A percentile compares a stretch with the other conserved stretches of the same genome.
These are phyloP conservation scores for Xenentodon cancila DNA, from an alignment of 2,797 vertebrate genomes.

Conservation along the genomic window DNA sequence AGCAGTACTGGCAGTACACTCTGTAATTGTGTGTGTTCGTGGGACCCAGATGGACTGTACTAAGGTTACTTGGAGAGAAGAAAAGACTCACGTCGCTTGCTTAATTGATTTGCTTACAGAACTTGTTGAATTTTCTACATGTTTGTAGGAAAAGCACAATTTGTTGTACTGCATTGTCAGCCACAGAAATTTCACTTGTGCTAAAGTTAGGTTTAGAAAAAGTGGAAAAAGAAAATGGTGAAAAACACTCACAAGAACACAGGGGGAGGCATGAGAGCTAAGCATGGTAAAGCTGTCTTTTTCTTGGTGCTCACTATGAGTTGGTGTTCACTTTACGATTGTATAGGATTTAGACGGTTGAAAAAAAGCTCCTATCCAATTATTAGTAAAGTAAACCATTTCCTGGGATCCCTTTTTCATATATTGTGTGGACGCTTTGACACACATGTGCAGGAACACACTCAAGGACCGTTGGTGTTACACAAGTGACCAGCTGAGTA, in stretches of 20 bases:
- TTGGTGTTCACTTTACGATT: conserved; percentile 1
- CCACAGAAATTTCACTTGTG: conserved; percentile 34
- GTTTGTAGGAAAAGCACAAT: conserved; percentile 42
- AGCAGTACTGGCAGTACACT: conserved; percentile 74
- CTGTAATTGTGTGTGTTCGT: conserved; percentile 52
- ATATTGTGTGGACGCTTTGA: conserved; percentile 18
- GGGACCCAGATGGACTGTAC: conserved; percentile 73
- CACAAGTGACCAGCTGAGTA: conserved; percentile 66
- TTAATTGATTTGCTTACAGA: conserved; percentile 56
- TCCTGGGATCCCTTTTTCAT: background rate
- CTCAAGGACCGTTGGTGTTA: conserved; percentile 45
- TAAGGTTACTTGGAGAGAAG: conserved; percentile 73
- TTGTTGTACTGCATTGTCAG: conserved; percentile 15
- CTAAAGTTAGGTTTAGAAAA: conserved; percentile 21
- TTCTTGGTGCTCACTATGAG: background rate
- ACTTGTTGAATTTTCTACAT: conserved; percentile 54
- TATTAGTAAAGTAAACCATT: conserved; percentile 12
- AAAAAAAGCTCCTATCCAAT: background rate
- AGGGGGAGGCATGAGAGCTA: background rate
- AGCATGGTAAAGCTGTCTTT: background rate
- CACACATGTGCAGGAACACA: conserved; percentile 13
- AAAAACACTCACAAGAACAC: too few relatives aligned
- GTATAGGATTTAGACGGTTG: background rate
- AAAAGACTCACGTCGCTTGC: conserved; percentile 62
- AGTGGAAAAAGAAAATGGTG: background rate